Conservation (phyloP, 1,140 invertebrate genomes). For the Teleogryllus occipitalis region DNA sequence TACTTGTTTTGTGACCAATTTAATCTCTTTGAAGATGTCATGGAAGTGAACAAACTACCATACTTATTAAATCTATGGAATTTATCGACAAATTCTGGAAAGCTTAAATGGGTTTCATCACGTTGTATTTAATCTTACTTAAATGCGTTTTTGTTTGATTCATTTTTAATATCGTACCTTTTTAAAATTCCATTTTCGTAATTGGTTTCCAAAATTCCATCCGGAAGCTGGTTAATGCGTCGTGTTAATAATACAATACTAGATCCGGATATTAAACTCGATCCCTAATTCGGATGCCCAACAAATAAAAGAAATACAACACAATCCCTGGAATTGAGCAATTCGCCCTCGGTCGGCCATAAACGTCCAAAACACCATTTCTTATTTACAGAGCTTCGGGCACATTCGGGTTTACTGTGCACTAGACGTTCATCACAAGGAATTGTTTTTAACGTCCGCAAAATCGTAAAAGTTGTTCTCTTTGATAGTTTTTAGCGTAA, state of each 20-base stretch:
- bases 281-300: background rate
- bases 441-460: conserved; percentile 1
- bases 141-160: too few relatives aligned
- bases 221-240: background rate
- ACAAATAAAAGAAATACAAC: background rate
- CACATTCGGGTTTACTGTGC: background rate
- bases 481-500: background rate
- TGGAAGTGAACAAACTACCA: too few relatives aligned
- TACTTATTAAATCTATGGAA: too few relatives aligned
- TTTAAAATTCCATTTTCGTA: background rate
- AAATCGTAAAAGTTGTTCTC: background rate
- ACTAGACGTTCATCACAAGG: background rate
- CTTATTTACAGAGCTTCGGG: background rate
- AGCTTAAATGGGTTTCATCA: too few relatives aligned
- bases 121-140: too few relatives aligned
- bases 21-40: too few relatives aligned
- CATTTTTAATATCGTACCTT: background rate
- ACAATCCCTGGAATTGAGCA: background rate
- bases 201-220: background rate
- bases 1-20: too few relatives aligned
- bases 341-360: background rate
- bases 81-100: too few relatives aligned
- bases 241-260: background rate
- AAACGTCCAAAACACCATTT: background rate
- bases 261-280: background rate